Base-by-base conservation (phyloP, 2,797 vertebrate genomes). In the Kryptopterus vitreolus region DNA sequence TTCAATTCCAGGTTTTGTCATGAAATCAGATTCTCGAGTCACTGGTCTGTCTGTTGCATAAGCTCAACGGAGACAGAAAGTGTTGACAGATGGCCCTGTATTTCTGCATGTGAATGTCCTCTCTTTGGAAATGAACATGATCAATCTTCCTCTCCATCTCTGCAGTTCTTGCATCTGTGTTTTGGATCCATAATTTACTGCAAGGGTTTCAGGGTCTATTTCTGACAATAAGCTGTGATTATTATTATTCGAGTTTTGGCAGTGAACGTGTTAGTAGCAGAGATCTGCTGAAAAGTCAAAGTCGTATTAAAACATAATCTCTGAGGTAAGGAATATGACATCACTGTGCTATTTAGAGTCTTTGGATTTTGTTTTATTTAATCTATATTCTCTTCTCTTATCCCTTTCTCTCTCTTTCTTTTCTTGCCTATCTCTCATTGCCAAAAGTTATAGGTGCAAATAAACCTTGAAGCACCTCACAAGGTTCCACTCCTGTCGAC, bases 51-150 rank as follows among this genome's bases (percentile, higher is more conserved):
- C 57, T 82, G 66, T 73, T 61, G 22, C 75, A n/a, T 65, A 69
- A 77, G 24, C 76, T 81, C 80, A 81, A 43, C 46, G 22, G 69
- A 78, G 61, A 74, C n/a, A 62, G 73, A 58, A 80, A 80, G 33
- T 80, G 66, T 81, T 72, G 66, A 80, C 66, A 58, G 79, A 81
- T 84, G 69, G 70, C 75, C 61, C 31, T 5, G 33, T 78, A 57
- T 77, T 72, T 52, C 35, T 61, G 59, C 75, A 69, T 84, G 71
- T 78, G 75, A 78, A 69, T 80, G 78, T 76, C 66, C 57, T 80
- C 75, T 78, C 43, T 33, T 43, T 62, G 55, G 50, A 69, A 78
- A 77, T 35, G 48, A 81, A 69, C 75, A 61, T 63, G 26, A 84
- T 84, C 62, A 76, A 81, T 81, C 79, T 84, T 79, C 38, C 69